Evolutionary conservation across 37 sponge, comb jelly and placozoan species (phyloP).

Genomic region (Axinella damicornis): DNA sequence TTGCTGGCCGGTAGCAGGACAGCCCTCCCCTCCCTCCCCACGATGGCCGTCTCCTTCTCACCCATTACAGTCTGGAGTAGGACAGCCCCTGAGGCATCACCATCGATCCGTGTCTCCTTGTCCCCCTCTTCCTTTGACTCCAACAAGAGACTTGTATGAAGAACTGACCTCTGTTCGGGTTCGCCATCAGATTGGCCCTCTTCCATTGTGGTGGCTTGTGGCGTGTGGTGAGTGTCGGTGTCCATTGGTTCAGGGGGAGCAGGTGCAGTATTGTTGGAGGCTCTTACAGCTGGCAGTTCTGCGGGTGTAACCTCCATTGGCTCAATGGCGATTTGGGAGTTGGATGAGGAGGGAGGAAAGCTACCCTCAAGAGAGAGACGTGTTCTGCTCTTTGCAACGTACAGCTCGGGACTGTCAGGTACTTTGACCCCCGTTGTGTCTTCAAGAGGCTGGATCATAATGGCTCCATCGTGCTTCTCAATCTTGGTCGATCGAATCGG

Average conservation of each 20-base stretch:
- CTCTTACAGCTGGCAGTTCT: neutral
- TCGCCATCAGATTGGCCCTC: slow-evolving; percentile 5
- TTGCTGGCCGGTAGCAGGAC: slow-evolving; percentile 42
- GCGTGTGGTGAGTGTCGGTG: neutral
- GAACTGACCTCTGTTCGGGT: neutral
- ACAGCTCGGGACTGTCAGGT: slow-evolving; percentile 3
- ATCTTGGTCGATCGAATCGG: neutral
- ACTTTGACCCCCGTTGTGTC: slow-evolving; percentile 39
- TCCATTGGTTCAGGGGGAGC: neutral
- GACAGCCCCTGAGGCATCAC: slow-evolving; percentile 24
- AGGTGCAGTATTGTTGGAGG: neutral
- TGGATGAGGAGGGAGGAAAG: neutral
- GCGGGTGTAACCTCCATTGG: neutral
- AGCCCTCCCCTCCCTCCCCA: slow-evolving; percentile 32
- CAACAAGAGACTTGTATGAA: slow-evolving; percentile 27
- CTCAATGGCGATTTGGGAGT: neutral
- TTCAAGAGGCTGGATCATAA: slow-evolving; percentile 46
- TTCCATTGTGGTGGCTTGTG: neutral
- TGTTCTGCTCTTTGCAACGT: slow-evolving; percentile 10
- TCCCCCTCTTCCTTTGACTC: slow-evolving; percentile 63
- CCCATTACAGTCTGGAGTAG: slow-evolving; percentile 57
- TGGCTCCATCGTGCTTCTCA: slow-evolving; percentile 44
- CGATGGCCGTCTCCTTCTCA: slow-evolving; percentile 64
- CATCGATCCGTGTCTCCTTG: slow-evolving; percentile 60
- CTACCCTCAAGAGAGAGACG: slow-evolving; percentile 7